Conservation (phyloP, 2,113 vertebrate genomes). For the Aptenodytes patagonicus region DNA sequence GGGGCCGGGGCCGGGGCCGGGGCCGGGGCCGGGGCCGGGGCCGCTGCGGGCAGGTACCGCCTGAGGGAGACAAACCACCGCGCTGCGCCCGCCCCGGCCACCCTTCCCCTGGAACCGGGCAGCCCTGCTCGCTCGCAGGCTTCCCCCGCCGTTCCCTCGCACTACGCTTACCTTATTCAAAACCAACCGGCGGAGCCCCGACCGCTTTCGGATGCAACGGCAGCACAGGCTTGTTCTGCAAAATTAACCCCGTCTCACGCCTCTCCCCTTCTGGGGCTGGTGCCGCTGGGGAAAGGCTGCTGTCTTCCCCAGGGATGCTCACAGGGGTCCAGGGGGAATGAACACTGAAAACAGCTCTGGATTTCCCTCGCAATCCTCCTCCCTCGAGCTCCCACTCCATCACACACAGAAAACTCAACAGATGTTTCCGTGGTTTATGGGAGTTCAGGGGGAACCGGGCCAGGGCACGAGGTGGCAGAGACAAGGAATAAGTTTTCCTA, state of each 20-base stretch:
- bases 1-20: neutral
- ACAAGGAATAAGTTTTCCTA: neutral
- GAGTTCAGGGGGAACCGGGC: neutral
- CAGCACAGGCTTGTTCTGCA: neutral
- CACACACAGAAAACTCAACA: neutral
- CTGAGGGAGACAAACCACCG: constrained; percentile 34
- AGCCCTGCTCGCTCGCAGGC: neutral
- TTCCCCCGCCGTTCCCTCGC: neutral
- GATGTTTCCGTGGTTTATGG: neutral
- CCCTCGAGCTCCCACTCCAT: neutral
- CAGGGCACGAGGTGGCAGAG: neutral
- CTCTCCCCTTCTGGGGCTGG: neutral
- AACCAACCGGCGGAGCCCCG: rapidly evolving
- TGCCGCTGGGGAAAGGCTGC: rapidly evolving
- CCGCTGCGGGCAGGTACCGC: neutral
- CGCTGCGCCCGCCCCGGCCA: rapidly evolving
- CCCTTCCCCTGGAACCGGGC: neutral
- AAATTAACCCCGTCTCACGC: neutral
- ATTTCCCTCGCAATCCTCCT: neutral
- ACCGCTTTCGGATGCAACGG: rapidly evolving
- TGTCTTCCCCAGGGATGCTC: neutral
- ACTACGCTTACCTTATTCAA: rapidly evolving
- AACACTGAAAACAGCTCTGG: neutral
- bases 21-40: too few relatives aligned
- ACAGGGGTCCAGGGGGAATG: neutral